A percentile compares a stretch with the other conserved stretches of the same genome.
These are phyloP conservation scores for Eristalinus aeneus DNA, from an alignment of 2,888 invertebrate species.

Conservation along the genomic window DNA sequence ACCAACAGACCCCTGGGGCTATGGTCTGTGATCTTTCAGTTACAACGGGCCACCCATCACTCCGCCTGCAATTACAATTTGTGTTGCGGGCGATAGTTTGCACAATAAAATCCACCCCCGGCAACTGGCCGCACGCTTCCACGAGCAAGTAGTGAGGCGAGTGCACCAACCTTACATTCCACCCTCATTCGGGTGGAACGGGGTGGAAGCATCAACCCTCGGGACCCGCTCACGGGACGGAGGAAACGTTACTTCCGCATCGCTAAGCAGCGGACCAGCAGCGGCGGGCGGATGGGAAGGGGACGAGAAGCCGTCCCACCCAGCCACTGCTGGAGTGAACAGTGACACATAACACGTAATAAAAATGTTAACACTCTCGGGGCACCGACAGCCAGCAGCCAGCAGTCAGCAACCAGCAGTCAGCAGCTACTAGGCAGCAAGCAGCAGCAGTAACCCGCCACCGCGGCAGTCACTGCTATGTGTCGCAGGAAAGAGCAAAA, in stretches of 20 bases:
- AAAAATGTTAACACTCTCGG: slow-evolving; percentile 65
- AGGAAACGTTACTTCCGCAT: slow-evolving; percentile 56
- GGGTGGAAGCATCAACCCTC: not conserved
- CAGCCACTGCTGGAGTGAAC: not conserved
- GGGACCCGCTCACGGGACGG: not conserved
- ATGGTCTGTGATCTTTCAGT: not conserved
- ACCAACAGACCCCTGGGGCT: not conserved
- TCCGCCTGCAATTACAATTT: slow-evolving; percentile 63
- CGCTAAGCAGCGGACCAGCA: slow-evolving; percentile 30
- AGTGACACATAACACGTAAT: slow-evolving; percentile 64
- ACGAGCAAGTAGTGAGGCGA: slow-evolving; percentile 48
- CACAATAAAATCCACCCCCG: slow-evolving; percentile 60
- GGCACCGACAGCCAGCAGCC: slow-evolving; percentile 7
- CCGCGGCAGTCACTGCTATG: slow-evolving; percentile 30
- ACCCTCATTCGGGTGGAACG: not conserved
- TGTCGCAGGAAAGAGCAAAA: slow-evolving; percentile 41
- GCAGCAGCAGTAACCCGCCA: not conserved
- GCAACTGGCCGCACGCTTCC: slow-evolving; percentile 47
- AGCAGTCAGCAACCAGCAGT: not conserved
- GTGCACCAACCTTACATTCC: slow-evolving; percentile 52
- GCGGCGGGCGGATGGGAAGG: not conserved
- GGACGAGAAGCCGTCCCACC: not conserved
- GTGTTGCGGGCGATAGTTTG: slow-evolving; percentile 63
- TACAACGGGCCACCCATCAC: not conserved
- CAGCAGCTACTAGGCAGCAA: not conserved